Percentiles rank a stretch among this genome's conserved stretches.
Evolutionary conservation across 2,113 vertebrate genomes (phyloP).

Genomic region (Geothlypis trichas): DNA sequence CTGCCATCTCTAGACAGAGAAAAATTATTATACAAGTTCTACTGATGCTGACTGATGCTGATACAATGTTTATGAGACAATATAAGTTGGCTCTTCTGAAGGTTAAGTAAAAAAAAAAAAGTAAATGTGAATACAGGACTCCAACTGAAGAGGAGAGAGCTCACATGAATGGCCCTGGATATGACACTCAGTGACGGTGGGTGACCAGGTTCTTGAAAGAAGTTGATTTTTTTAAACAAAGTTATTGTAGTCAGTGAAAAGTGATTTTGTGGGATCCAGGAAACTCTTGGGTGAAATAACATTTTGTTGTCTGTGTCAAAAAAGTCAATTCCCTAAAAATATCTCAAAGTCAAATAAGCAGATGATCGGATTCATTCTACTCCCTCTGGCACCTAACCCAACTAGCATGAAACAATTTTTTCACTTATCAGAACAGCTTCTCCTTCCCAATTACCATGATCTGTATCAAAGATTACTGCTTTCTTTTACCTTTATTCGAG

Average conservation of each 20-base stretch:
- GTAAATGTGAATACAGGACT: not conserved
- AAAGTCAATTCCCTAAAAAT: not conserved
- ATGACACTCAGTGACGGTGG: not conserved
- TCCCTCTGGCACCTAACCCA: not conserved
- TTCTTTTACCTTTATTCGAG: not conserved
- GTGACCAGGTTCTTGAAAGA: not conserved
- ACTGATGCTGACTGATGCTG: not conserved
- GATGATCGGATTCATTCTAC: not conserved
- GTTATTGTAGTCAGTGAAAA: not conserved
- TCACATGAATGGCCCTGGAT: not conserved
- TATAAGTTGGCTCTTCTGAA: not conserved
- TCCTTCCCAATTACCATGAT: not conserved
- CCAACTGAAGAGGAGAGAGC: not conserved
- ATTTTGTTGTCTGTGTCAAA: not conserved
- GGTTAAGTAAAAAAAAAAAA: not conserved
- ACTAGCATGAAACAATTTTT: not conserved
- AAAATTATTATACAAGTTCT: not conserved
- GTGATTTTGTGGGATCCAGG: not conserved
- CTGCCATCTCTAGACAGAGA: not conserved
- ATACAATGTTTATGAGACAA: not conserved
- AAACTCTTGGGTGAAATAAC: not conserved
- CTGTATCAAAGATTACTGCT: not conserved
- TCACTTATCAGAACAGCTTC: not conserved
- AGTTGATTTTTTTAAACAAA: not conserved
- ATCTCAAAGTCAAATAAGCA: not conserved